Evolutionary conservation across 2,797 vertebrate species (phyloP).

Genomic region (Mus minutoides): DNA sequence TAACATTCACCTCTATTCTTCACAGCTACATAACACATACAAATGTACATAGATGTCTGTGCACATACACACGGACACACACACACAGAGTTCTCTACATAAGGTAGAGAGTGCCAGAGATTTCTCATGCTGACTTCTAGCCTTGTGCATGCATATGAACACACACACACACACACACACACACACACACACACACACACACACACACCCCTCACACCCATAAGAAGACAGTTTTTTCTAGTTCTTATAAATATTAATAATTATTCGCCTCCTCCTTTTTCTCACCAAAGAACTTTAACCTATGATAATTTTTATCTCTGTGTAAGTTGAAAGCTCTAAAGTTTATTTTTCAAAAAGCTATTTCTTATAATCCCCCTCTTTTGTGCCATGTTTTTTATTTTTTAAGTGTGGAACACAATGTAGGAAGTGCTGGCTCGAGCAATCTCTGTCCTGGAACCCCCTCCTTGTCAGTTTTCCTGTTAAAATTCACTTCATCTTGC

Average conservation of each 20-base stretch:
- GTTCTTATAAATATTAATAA: neutral
- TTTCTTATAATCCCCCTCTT: neutral
- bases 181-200: neutral
- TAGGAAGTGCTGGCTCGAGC: neutral
- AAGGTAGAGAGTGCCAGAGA: neutral
- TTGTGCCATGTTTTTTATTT: neutral
- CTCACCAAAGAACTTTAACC: neutral
- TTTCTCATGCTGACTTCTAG: neutral
- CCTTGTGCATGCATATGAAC: neutral
- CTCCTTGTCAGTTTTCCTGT: neutral
- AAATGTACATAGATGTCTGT: neutral
- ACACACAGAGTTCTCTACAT: too few species aligned
- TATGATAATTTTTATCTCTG: slow-evolving; percentile 10
- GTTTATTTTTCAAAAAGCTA: slow-evolving; percentile 7
- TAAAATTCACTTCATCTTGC: neutral
- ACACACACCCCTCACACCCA: neutral
- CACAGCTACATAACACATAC: neutral
- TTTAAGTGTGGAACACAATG: neutral
- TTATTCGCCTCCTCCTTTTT: neutral
- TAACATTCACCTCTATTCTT: neutral
- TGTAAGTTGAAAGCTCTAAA: slow-evolving; percentile 13
- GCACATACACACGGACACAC: neutral
- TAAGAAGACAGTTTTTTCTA: neutral
- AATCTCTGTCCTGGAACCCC: neutral
- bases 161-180: neutral